These are phyloP conservation scores for Cardinalis cardinalis DNA, from an alignment of 2,113 vertebrate species.

Conservation along the genomic window DNA sequence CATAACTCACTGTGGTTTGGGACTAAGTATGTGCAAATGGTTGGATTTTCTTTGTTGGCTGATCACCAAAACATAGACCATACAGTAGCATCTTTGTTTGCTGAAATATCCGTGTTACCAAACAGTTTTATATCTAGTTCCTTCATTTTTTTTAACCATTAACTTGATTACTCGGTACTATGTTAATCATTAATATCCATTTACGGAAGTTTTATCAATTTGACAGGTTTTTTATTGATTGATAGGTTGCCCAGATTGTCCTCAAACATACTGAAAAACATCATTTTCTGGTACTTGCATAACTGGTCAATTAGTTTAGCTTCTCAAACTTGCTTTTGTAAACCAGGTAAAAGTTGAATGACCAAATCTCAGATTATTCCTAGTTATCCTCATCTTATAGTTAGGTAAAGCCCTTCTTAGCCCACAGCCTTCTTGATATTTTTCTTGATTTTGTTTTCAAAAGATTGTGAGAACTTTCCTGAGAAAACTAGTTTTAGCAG, in stretches of 20 bases:
- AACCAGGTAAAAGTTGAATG: conserved; percentile 63
- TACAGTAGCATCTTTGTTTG: conserved; percentile 71
- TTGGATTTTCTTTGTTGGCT: conserved; percentile 84
- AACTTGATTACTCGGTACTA: conserved; percentile 67
- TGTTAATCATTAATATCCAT: conserved; percentile 70
- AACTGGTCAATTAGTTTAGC: conserved; percentile 65
- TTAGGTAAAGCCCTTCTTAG: conserved; percentile 65
- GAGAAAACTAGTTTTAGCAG: conserved; percentile 63
- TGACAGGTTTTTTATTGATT: conserved; percentile 69
- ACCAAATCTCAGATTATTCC: conserved; percentile 66
- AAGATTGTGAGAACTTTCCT: conserved; percentile 62
- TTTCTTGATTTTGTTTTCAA: conserved; percentile 58
- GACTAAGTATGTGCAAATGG: conserved; percentile 76
- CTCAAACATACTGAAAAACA: conserved; percentile 49
- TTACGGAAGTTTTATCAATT: conserved; percentile 62
- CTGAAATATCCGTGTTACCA: conserved; percentile 68
- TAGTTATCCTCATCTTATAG: conserved; percentile 64
- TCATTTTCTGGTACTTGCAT: conserved; percentile 69
- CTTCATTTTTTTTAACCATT: conserved; percentile 69
- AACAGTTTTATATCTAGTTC: conserved; percentile 70
- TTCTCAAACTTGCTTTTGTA: conserved; percentile 64
- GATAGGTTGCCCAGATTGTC: conserved; percentile 65
- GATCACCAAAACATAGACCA: conserved; percentile 70
- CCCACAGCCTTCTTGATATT: conserved; percentile 53
- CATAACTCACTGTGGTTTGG: conserved; percentile 75